Conservation (phyloP, 2,888 invertebrate species). For the Euzophera pinguis region DNA sequence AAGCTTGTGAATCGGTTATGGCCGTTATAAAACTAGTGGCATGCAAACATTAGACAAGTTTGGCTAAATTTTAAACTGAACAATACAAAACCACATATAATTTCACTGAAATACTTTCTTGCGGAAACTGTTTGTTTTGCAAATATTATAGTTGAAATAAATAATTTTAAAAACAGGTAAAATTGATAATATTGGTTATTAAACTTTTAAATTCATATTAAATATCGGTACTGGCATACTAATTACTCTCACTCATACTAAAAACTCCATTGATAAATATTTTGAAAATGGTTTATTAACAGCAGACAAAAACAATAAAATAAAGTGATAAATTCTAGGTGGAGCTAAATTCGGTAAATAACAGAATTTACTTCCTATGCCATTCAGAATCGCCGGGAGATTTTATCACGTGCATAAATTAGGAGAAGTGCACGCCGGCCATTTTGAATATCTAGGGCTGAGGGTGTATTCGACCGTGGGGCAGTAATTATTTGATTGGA, state of each 20-base stretch:
- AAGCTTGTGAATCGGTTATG: background rate
- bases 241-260: too few species aligned
- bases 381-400: slow-evolving; percentile 26
- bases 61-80: too few species aligned
- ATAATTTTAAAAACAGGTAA: too few species aligned
- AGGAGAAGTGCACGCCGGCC: slow-evolving; percentile 52
- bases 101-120: too few species aligned
- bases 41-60: background rate
- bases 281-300: too few species aligned
- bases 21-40: slow-evolving; percentile 6
- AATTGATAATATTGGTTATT: too few species aligned
- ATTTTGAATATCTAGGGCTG: slow-evolving; percentile 71
- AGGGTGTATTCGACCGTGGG: slow-evolving; percentile 72
- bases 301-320: background rate
- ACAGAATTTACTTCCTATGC: background rate
- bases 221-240: too few species aligned
- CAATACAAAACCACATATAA: too few species aligned
- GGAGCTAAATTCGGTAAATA: background rate
- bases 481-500: slow-evolving; percentile 79
- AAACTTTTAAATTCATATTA: too few species aligned
- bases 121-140: too few species aligned
- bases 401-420: slow-evolving; percentile 63
- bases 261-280: too few species aligned
- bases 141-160: too few species aligned
- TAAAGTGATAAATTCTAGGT: background rate